Conservation (phyloP, 1,140 invertebrate genomes). For the Drosophila nebulosa region DNA sequence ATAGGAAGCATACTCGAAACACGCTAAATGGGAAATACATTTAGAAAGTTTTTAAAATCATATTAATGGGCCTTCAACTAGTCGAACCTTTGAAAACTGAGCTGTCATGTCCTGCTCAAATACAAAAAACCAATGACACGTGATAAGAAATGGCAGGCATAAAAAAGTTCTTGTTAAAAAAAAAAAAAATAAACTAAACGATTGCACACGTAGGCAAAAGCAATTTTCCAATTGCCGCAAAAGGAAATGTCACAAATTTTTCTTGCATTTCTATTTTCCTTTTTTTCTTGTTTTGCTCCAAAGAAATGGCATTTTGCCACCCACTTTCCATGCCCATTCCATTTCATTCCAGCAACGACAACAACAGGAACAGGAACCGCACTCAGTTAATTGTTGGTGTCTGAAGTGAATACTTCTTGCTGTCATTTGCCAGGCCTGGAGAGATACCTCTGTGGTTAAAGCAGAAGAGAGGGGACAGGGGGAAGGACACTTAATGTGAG, state of each 20-base stretch:
- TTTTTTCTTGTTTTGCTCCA: constrained; percentile 2
- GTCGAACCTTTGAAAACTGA: not conserved
- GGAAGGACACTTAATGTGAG: constrained; percentile 60
- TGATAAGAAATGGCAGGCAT: constrained; percentile 67
- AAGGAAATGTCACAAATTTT: constrained; percentile 66
- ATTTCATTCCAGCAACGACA: too few species aligned
- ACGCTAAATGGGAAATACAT: not conserved
- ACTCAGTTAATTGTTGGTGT: constrained; percentile 68
- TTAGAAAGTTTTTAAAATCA: not conserved
- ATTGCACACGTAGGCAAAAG: constrained; percentile 72
- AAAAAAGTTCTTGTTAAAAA: constrained; percentile 14
- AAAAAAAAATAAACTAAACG: constrained; percentile 34
- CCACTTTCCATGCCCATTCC: not conserved
- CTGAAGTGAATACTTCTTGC: constrained; percentile 62
- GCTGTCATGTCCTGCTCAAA: constrained; percentile 24
- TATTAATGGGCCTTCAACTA: not conserved
- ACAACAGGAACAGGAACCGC: not conserved
- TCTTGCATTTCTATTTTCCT: constrained; percentile 29
- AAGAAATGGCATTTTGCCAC: not conserved
- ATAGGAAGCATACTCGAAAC: not conserved
- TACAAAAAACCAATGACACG: constrained; percentile 57
- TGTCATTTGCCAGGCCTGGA: constrained; percentile 53
- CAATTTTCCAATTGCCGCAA: constrained; percentile 70
- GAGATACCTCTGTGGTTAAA: constrained; percentile 27
- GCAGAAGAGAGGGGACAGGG: not conserved